Conservation (phyloP, 2,113 vertebrate species). For the Anoplopoma fimbria region DNA sequence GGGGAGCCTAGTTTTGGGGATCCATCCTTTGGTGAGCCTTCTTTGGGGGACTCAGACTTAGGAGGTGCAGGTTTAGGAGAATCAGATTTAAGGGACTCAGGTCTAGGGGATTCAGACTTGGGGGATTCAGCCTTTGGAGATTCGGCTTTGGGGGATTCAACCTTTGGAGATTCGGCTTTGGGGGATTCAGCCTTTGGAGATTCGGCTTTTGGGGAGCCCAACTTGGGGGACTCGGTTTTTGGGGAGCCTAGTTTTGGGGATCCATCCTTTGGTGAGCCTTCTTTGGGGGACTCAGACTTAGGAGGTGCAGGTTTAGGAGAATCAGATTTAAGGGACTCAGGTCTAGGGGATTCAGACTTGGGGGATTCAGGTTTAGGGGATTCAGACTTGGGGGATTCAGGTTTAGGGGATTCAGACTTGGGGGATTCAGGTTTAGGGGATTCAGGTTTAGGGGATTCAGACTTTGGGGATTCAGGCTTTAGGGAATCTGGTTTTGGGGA, state of each 20-base stretch:
- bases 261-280: too few species aligned
- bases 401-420: slow-evolving; percentile 44
- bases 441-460: slow-evolving; percentile 33
- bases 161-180: slow-evolving; percentile 36
- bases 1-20: slow-evolving; percentile 44
- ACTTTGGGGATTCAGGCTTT: slow-evolving; percentile 41
- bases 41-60: too few species aligned
- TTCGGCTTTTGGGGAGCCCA: too few species aligned
- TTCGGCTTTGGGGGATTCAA: slow-evolving; percentile 31
- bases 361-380: slow-evolving; percentile 39
- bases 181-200: slow-evolving; percentile 49
- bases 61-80: slow-evolving; percentile 35
- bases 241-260: too few species aligned
- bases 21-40: too few species aligned
- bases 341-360: slow-evolving; percentile 30
- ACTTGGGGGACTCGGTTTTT: slow-evolving; percentile 33
- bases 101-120: slow-evolving; percentile 13
- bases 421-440: slow-evolving; percentile 36
- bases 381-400: slow-evolving; percentile 43
- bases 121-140: slow-evolving; percentile 37
- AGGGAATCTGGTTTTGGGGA: slow-evolving; percentile 48
- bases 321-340: background rate
- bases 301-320: slow-evolving; percentile 19
- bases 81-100: slow-evolving; percentile 10
- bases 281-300: slow-evolving; percentile 7